Evolutionary conservation across 2,113 vertebrate genomes (phyloP).

Genomic region (Orthonyx spaldingii): DNA sequence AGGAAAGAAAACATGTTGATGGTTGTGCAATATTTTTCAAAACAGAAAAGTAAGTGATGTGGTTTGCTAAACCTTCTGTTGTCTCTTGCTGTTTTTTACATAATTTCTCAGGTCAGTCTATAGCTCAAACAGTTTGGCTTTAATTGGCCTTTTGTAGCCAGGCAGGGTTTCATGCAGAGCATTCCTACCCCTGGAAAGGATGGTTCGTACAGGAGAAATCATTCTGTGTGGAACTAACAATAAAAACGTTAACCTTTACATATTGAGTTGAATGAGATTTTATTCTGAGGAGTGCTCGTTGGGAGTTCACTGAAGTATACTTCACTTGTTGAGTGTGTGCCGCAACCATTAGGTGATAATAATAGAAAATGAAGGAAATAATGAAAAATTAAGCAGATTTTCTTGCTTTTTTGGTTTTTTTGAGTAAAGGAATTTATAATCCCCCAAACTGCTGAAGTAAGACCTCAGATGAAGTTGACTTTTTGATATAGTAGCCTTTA

Average conservation of each 20-base stretch:
- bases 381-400: not conserved
- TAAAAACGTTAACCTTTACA: not conserved
- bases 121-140: not conserved
- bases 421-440: not conserved
- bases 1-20: constrained; percentile 95
- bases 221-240: not conserved
- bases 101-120: not conserved
- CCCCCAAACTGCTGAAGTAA: not conserved
- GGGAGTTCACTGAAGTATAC: not conserved
- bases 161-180: not conserved
- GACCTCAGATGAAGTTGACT: not conserved
- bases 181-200: not conserved
- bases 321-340: not conserved
- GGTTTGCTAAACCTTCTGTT: not conserved
- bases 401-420: not conserved
- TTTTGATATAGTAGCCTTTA: not conserved
- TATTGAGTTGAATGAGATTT: not conserved
- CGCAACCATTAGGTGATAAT: not conserved
- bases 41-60: constrained; percentile 85
- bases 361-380: not conserved
- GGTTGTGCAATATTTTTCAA: constrained; percentile 97
- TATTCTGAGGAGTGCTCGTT: not conserved
- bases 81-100: not conserved
- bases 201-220: not conserved
- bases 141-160: not conserved